phyloP scores from a whole-genome alignment of 2,797 vertebrate genomes.

The Halcyon chelicuti region DNA sequence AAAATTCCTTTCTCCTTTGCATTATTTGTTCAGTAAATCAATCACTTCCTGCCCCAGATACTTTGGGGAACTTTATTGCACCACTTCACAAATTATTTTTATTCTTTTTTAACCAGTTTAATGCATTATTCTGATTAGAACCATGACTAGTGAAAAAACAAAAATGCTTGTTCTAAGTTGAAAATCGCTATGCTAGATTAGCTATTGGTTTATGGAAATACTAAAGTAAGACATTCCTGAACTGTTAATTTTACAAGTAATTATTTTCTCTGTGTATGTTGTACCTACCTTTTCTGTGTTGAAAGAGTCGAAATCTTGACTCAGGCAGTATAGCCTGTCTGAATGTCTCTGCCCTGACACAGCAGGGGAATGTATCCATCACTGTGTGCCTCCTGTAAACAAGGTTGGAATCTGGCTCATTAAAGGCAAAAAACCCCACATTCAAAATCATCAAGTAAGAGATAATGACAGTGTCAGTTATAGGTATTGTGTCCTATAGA shows the following conservation, averaged over 20 bases:
- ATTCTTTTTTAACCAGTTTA: background rate
- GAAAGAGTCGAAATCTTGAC: background rate
- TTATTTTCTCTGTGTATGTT: background rate
- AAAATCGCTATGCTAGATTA: background rate
- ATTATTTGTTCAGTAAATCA: background rate
- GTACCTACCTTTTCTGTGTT: background rate
- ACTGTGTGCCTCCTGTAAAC: background rate
- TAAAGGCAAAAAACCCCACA: background rate
- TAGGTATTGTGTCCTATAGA: background rate
- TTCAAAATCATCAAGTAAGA: background rate
- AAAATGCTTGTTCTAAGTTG: background rate
- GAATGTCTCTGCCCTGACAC: background rate
- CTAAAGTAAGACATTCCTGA: background rate
- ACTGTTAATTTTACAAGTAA: background rate
- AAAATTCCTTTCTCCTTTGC: background rate
- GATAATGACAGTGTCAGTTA: background rate
- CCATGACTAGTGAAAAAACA: background rate
- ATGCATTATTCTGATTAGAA: background rate
- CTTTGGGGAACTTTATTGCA: background rate
- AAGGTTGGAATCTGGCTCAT: background rate
- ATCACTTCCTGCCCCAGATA: background rate
- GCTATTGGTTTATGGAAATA: background rate
- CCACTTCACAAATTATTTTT: background rate
- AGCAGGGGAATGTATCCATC: background rate
- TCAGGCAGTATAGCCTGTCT: background rate